Base-by-base conservation (phyloP, 2,113 vertebrate genomes). In the Gymnobelideus leadbeateri region DNA sequence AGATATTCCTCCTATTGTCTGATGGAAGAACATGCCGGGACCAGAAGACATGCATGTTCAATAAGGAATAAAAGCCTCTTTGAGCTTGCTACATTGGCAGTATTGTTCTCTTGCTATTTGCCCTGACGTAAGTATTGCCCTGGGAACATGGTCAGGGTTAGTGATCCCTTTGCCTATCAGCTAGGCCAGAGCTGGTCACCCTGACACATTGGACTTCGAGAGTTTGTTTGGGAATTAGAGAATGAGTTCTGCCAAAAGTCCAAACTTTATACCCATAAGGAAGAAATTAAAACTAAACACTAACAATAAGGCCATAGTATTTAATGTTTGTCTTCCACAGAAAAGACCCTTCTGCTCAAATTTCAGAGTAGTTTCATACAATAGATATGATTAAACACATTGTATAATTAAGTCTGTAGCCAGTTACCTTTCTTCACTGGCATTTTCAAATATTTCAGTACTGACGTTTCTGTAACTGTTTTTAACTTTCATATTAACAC, bases 41-140 rank as follows among this genome's bases (percentile, higher is more conserved):
- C 50, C 47, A 96, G 90, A 0, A 68, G 89, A 89, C 0, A 12
- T 2, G 14, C 14, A 0, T 1, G 84, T 31, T 21, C 61, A 1
- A 11, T 54, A n/a, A 93, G 37, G 49, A 97, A 97, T 96, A 98
- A 97, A 91, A 95, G 94, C n/a, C n/a, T 94, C 95, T 97, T 92
- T 97, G 96, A 97, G 92, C 52, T 0, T 0, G 0, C 19, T 50
- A 97, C 94, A 96, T 1, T 1, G 3, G 0, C 25, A 90, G 90
- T 91, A 94, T 50, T 97, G 97, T 97, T 89, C 0, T 0, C 54
- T 14, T 8, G 93, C 54, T 0, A 3, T 51, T 93, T 24, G 0
- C 93, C 77, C 96, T 92, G 46, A 26, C 57, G 0, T 50, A 49
- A n/a, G 52, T 92, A 68, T 24, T 92, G 96, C 94, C 89, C 92